Conservation (phyloP, 2,797 vertebrate genomes). For the Zalophus californianus region DNA sequence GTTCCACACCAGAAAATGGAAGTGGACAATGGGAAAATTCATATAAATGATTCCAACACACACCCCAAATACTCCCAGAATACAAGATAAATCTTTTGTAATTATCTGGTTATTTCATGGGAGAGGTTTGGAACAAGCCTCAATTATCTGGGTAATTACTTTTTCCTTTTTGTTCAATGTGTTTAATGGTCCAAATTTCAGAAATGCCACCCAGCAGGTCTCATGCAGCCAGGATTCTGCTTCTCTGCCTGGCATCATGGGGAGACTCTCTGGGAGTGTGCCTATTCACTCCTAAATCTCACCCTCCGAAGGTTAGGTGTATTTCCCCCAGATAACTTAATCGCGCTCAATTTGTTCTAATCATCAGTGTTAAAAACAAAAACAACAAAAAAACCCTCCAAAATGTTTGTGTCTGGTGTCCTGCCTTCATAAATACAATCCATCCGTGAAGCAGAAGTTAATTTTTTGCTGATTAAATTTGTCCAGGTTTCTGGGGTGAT, state of each 20-base stretch:
- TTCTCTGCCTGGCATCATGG: not conserved
- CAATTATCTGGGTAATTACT: conserved; percentile 62
- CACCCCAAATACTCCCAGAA: not conserved
- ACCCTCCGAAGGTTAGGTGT: not conserved
- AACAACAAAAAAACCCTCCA: not conserved
- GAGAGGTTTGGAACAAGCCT: conserved; percentile 66
- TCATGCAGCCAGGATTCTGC: not conserved
- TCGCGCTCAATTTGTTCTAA: not conserved
- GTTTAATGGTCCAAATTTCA: conserved; percentile 16
- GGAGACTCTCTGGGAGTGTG: not conserved
- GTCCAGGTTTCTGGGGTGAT: not conserved
- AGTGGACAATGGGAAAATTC: conserved; percentile 58
- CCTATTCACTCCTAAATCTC: not conserved
- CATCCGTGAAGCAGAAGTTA: not conserved
- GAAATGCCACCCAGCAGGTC: not conserved
- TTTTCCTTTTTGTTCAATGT: conserved; percentile 52
- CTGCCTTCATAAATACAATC: not conserved
- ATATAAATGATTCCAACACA: conserved; percentile 42
- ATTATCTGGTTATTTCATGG: conserved; percentile 72
- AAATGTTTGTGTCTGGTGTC: not conserved
- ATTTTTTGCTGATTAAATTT: conserved; percentile 47
- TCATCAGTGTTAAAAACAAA: not conserved
- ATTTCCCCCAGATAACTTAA: conserved; percentile 2
- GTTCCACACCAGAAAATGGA: conserved; percentile 13
- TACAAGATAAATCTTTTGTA: conserved; percentile 65